phyloP scores from a whole-genome alignment of 2,113 vertebrate species.

The Blennius ocellaris region DNA sequence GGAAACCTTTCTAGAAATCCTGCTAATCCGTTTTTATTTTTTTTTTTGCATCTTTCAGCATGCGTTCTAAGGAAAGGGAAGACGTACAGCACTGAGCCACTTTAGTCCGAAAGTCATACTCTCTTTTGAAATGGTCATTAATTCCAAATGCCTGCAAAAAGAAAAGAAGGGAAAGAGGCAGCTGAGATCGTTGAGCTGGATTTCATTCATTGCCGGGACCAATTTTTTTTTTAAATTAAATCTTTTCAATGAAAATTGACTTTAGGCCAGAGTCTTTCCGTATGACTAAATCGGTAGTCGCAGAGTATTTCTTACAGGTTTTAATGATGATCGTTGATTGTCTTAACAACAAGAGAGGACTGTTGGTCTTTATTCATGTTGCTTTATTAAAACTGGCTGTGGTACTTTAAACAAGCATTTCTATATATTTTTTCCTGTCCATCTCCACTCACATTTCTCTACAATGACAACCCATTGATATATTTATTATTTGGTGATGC shows the following conservation, averaged over 20 bases:
- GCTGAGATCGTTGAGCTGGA: slow-evolving; percentile 41
- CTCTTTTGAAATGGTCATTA: not conserved
- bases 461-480: slow-evolving; percentile 2
- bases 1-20: slow-evolving; percentile 30
- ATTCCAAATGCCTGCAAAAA: slow-evolving; percentile 28
- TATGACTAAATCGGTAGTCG: not conserved
- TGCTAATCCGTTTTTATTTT: not conserved
- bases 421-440: not conserved
- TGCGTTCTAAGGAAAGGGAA: slow-evolving; percentile 3
- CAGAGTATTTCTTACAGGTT: not conserved
- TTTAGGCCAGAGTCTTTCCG: slow-evolving; percentile 3
- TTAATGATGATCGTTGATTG: slow-evolving; percentile 3
- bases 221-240: slow-evolving; percentile 38
- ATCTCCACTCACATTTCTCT: not conserved
- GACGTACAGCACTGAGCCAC: slow-evolving; percentile 67
- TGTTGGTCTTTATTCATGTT: not conserved
- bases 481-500: not conserved
- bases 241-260: slow-evolving; percentile 29
- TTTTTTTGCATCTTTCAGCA: not conserved
- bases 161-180: slow-evolving; percentile 23
- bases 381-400: slow-evolving; percentile 2
- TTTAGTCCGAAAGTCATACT: slow-evolving; percentile 69
- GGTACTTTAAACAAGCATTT: slow-evolving; percentile 5
- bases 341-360: not conserved
- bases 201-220: slow-evolving; percentile 24